Conservation (phyloP, 2,797 vertebrate genomes). For the Scyliorhinus canicula region DNA sequence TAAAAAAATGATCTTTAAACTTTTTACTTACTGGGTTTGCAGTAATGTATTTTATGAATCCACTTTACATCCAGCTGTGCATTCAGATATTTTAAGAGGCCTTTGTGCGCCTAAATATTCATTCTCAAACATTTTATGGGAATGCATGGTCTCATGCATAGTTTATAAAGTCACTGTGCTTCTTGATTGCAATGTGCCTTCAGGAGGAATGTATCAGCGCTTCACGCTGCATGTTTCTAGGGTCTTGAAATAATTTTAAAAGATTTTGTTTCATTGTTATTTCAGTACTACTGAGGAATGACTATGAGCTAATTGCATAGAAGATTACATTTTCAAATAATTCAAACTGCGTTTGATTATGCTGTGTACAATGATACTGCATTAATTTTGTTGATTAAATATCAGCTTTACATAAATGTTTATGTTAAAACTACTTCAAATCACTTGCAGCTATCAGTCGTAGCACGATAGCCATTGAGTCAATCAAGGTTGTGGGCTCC, state of each 20-base stretch:
- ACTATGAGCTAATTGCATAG: neutral
- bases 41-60: neutral
- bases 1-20: neutral
- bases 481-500: neutral
- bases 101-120: neutral
- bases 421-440: neutral
- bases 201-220: neutral
- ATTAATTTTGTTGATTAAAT: neutral
- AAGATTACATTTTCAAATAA: neutral
- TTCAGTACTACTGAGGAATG: neutral
- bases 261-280: neutral
- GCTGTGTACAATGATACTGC: neutral
- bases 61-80: neutral
- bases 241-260: neutral
- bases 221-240: neutral
- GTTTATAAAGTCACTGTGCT: neutral
- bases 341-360: neutral
- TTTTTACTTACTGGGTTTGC: neutral
- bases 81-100: neutral
- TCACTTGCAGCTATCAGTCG: neutral
- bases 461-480: neutral
- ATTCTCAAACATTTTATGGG: neutral
- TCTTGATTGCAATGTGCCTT: neutral
- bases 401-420: neutral
- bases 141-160: neutral